Percentiles rank a stretch among this genome's conserved stretches.
Evolutionary conservation across 2,797 vertebrate species (phyloP).

Genomic region (Channa striata): DNA sequence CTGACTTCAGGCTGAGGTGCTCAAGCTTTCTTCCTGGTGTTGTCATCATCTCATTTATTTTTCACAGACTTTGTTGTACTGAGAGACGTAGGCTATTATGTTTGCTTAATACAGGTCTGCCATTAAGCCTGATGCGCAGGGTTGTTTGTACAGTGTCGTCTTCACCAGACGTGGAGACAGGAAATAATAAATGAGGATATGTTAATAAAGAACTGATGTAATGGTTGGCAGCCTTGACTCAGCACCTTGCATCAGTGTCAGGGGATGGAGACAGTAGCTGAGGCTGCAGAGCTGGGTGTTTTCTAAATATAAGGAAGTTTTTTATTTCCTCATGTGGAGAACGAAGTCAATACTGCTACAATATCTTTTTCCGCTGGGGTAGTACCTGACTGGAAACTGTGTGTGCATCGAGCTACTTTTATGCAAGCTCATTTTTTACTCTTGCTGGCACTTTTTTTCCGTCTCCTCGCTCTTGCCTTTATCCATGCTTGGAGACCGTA

Average conservation of each 20-base stretch:
- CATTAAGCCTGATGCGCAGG: slow-evolving; percentile 4
- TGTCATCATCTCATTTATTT: slow-evolving; percentile 66
- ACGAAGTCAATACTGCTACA: slow-evolving; percentile 22
- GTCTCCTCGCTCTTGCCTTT: slow-evolving; percentile 20
- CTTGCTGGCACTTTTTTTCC: slow-evolving; percentile 15
- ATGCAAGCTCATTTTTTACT: slow-evolving; percentile 36
- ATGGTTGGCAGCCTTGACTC: slow-evolving; percentile 14
- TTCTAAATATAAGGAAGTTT: slow-evolving; percentile 43
- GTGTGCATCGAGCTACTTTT: not conserved
- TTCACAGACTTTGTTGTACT: slow-evolving; percentile 55
- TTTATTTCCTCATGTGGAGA: slow-evolving; percentile 40
- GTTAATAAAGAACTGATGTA: slow-evolving; percentile 16
- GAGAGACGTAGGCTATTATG: slow-evolving; percentile 23
- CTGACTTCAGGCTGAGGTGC: slow-evolving; percentile 19
- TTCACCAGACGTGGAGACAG: not conserved
- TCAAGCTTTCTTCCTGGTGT: slow-evolving; percentile 10
- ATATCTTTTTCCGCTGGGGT: slow-evolving; percentile 20
- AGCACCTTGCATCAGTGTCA: not conserved
- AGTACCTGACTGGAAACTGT: slow-evolving; percentile 20
- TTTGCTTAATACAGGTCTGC: slow-evolving; percentile 48
- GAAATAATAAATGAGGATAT: not conserved
- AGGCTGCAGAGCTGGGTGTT: slow-evolving; percentile 1
- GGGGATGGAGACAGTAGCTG: slow-evolving; percentile 3
- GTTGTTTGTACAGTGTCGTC: slow-evolving; percentile 18
- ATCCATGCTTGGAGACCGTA: slow-evolving; percentile 36